Percentiles rank a stretch among this genome's conserved stretches.
Evolutionary conservation across 2,888 invertebrate genomes (phyloP).

Genomic region (Synergus gifuensis): DNA sequence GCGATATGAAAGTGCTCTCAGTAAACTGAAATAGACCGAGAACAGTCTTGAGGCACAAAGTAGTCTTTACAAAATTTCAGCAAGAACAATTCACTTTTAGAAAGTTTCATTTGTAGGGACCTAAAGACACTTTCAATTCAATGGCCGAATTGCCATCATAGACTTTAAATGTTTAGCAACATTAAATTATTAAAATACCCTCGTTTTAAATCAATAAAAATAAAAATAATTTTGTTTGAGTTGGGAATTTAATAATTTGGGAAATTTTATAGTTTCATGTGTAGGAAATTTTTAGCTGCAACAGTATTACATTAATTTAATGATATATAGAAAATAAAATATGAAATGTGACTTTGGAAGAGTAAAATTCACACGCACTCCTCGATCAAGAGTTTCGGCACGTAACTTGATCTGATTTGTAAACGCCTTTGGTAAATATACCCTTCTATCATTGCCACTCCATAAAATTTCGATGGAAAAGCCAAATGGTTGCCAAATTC

Average conservation of each 20-base stretch:
- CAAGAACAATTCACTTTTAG: background rate
- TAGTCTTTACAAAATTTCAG: background rate
- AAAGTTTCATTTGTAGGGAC: background rate
- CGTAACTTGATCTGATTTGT: slow-evolving; percentile 49
- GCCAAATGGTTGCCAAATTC: slow-evolving; percentile 50
- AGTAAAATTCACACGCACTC: slow-evolving; percentile 8
- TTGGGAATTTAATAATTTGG: too few species aligned
- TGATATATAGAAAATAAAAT: too few species aligned
- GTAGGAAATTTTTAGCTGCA: too few species aligned
- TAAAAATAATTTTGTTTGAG: too few species aligned
- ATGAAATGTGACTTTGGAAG: background rate
- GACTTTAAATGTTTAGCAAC: background rate
- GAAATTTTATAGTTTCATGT: too few species aligned
- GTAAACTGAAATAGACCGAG: background rate
- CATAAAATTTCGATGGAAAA: slow-evolving; percentile 31
- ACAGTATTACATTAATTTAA: too few species aligned
- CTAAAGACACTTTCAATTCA: too few species aligned
- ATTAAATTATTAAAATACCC: background rate
- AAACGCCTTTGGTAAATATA: slow-evolving; percentile 47
- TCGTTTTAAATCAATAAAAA: too few species aligned
- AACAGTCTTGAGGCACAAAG: background rate
- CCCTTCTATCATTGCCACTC: slow-evolving; percentile 40
- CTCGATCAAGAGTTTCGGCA: slow-evolving; percentile 49
- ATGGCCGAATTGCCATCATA: too few species aligned
- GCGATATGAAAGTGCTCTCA: background rate